A percentile compares a stretch with the other conserved stretches of the same genome.
These are phyloP conservation scores for Falco punctatus DNA, from an alignment of 2,113 vertebrate genomes.

Conservation along the genomic window DNA sequence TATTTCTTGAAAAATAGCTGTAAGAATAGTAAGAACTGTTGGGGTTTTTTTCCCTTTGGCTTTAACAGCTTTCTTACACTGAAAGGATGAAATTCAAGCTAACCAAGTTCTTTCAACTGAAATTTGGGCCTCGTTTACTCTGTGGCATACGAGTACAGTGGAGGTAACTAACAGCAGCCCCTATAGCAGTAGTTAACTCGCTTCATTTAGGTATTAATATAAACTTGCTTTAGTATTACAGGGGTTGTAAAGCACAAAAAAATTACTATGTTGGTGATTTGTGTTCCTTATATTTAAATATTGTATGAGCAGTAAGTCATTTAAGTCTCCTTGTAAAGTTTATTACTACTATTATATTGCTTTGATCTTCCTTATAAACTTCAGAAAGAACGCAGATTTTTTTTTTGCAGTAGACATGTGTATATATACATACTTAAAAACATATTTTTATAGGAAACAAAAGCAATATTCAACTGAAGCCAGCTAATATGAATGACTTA, in stretches of 20 bases:
- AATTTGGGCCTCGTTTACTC: slow-evolving; percentile 20
- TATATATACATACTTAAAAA: not conserved
- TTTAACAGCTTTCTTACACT: slow-evolving; percentile 6
- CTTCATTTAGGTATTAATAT: slow-evolving; percentile 19
- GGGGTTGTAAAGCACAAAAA: not conserved
- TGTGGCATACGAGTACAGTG: not conserved
- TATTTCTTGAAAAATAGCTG: slow-evolving; percentile 3
- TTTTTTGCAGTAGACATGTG: not conserved
- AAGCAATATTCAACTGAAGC: not conserved
- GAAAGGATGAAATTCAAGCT: slow-evolving; percentile 45
- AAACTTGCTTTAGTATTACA: not conserved
- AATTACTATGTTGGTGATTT: not conserved
- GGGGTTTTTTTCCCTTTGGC: not conserved
- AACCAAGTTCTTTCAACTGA: not conserved
- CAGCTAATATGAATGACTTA: not conserved
- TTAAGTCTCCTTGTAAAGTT: not conserved
- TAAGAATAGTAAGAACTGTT: not conserved
- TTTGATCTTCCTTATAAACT: not conserved
- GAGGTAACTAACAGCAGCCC: slow-evolving; percentile 39
- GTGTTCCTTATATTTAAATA: slow-evolving; percentile 16
- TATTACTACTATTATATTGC: not conserved
- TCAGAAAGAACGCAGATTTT: not conserved
- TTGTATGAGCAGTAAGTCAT: not conserved
- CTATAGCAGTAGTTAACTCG: not conserved
- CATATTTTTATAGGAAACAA: not conserved